A percentile compares a stretch with the other conserved stretches of the same genome.
Conservation (phyloP, 2,888 invertebrate species). For the Cylindroiulus punctatus region DNA sequence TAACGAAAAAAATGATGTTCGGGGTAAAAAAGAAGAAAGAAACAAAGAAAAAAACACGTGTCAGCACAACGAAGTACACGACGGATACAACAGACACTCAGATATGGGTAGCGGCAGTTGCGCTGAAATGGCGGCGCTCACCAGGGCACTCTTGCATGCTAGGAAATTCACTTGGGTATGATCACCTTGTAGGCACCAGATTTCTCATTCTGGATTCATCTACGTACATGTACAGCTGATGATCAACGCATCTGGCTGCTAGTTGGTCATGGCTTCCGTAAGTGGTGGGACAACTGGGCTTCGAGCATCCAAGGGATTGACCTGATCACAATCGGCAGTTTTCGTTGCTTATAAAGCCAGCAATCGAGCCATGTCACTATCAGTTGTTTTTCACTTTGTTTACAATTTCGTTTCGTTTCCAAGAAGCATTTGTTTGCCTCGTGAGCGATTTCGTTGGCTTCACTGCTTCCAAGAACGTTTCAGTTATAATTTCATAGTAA, state of each 20-base stretch:
- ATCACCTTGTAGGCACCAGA: too few species aligned
- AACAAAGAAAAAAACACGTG: conserved; percentile 56
- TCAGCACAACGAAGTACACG: conserved; percentile 56
- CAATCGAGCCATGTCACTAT: too few species aligned
- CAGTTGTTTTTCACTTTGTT: too few species aligned
- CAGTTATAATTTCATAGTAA: too few species aligned
- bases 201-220: background rate
- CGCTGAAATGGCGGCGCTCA: background rate
- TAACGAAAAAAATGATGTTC: conserved; percentile 2
- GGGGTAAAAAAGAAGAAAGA: conserved; percentile 52
- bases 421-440: too few species aligned
- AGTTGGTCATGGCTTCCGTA: background rate
- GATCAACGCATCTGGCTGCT: background rate
- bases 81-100: conserved; percentile 55
- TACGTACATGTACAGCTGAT: background rate
- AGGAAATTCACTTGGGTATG: background rate
- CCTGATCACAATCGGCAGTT: too few species aligned
- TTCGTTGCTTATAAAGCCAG: too few species aligned
- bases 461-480: too few species aligned
- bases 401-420: too few species aligned
- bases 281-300: too few species aligned
- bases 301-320: too few species aligned
- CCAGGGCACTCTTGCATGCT: conserved; percentile 1
- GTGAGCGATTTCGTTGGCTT: too few species aligned
- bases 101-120: conserved; percentile 39